Conservation (phyloP, 2,888 invertebrate genomes). For the Cyclophora punctaria region DNA sequence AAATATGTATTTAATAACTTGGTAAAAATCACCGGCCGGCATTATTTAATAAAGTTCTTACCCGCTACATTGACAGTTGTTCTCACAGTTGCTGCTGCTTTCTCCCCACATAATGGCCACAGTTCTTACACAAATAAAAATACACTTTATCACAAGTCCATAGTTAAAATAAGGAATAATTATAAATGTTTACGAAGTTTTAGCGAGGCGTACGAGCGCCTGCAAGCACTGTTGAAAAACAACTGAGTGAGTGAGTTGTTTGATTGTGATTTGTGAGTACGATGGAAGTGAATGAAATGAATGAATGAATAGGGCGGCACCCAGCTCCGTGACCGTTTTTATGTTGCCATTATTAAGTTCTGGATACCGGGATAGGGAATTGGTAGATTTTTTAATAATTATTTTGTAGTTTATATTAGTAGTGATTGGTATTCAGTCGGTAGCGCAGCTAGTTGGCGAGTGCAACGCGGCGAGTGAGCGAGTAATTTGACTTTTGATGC, state of each 20-base stretch:
- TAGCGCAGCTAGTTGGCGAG: too few species aligned
- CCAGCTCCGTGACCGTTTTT: conserved; percentile 17
- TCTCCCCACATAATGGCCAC: conserved; percentile 60
- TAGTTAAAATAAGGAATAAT: conserved; percentile 36
- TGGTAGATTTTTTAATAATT: conserved; percentile 30
- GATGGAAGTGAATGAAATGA: too few species aligned
- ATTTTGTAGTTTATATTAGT: too few species aligned
- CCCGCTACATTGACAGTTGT: conserved; percentile 66
- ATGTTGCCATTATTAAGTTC: conserved; percentile 35
- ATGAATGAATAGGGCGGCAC: background rate
- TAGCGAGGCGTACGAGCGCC: too few species aligned
- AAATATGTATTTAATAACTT: too few species aligned
- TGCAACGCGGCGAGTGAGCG: too few species aligned
- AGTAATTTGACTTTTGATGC: too few species aligned
- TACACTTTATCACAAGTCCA: conserved; percentile 46
- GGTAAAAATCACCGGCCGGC: background rate
- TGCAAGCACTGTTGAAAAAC: too few species aligned
- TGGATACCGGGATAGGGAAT: conserved; percentile 31
- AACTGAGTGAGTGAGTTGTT: too few species aligned
- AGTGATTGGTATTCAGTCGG: too few species aligned
- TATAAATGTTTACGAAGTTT: too few species aligned
- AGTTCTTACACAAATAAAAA: conserved; percentile 13
- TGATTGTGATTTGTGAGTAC: too few species aligned
- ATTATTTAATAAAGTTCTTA: conserved; percentile 27
- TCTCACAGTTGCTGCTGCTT: conserved; percentile 55